These are phyloP conservation scores for Habroteleia sp. DNA, from an alignment of 2,888 invertebrate species.

Conservation along the genomic window DNA sequence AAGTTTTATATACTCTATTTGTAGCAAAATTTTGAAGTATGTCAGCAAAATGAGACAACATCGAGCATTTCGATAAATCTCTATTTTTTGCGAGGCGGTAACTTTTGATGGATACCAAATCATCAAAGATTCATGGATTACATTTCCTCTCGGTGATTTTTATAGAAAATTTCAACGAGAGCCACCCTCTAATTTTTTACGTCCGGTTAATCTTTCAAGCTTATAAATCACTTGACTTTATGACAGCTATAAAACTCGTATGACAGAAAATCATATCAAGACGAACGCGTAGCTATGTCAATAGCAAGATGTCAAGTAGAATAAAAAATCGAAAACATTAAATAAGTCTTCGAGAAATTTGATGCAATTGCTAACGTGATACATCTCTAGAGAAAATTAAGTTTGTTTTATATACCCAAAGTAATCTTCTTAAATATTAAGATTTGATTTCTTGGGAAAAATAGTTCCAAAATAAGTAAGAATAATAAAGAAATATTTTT, in stretches of 20 bases:
- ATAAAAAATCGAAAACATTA: constrained; percentile 4
- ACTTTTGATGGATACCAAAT: constrained; percentile 42
- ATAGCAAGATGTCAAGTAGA: constrained; percentile 17
- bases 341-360: background rate
- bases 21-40: background rate
- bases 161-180: constrained; percentile 38
- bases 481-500: no score
- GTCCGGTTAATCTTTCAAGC: constrained; percentile 52
- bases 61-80: constrained; percentile 18
- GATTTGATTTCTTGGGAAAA: no score
- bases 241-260: constrained; percentile 47
- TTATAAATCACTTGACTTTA: constrained; percentile 58
- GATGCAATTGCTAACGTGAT: no score
- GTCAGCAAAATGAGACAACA: constrained; percentile 19
- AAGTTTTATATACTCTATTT: no score
- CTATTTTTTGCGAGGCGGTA: constrained; percentile 42
- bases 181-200: constrained; percentile 58
- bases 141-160: constrained; percentile 48
- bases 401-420: no score
- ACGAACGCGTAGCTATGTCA: constrained; percentile 52
- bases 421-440: no score
- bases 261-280: constrained; percentile 57
- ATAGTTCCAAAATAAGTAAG: no score
- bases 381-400: no score
- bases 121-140: constrained; percentile 49